Conservation (phyloP, 2,113 vertebrate species). For the Echinops telfairi region DNA sequence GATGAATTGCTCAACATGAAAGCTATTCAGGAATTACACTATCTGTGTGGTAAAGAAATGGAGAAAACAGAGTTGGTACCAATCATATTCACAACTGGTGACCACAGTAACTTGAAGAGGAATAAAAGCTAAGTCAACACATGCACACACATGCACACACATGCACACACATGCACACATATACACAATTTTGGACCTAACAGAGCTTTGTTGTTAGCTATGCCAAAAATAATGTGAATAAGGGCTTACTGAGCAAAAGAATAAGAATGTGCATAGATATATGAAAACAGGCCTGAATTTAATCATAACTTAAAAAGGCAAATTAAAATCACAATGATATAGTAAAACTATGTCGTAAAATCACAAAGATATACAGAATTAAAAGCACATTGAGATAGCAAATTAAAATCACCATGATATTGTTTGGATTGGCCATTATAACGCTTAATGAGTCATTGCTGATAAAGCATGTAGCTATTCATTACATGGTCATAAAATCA, state of each 20-base stretch:
- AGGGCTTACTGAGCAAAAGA: background rate
- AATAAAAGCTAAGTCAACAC: background rate
- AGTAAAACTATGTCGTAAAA: background rate
- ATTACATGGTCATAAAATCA: background rate
- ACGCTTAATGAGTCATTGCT: background rate
- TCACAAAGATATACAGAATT: background rate
- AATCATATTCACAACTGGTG: background rate
- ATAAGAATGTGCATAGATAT: background rate
- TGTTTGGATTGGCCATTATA: background rate
- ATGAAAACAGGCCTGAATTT: background rate
- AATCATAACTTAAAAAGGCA: background rate
- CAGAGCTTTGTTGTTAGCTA: background rate
- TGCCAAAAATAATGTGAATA: background rate
- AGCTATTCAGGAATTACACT: background rate
- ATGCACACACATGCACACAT: background rate
- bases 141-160: background rate
- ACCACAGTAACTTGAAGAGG: background rate
- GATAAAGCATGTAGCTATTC: background rate
- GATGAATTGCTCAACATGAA: background rate
- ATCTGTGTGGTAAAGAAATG: background rate
- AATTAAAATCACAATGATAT: conserved; percentile 13
- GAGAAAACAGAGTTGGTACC: background rate
- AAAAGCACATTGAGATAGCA: background rate
- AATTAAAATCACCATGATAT: conserved; percentile 6
- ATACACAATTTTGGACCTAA: background rate